Evolutionary conservation across 2,113 vertebrate species (phyloP).

Genomic region (Corythornis madagascariensis): DNA sequence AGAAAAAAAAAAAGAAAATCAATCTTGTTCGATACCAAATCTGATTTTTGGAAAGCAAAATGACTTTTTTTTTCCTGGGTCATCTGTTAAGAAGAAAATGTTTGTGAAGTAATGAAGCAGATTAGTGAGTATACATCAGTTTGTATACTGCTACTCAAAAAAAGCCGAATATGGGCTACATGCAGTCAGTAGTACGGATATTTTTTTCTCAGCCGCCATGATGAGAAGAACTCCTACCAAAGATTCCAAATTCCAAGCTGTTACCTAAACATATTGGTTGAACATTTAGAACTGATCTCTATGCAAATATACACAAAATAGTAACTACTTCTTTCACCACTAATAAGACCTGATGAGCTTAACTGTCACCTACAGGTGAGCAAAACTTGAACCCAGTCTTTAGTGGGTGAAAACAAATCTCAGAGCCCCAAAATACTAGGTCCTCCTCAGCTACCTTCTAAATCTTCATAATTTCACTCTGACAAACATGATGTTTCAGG

Average conservation of each 20-base stretch:
- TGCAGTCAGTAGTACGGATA: not conserved
- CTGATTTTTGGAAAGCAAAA: not conserved
- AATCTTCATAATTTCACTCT: not conserved
- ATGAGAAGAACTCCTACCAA: not conserved
- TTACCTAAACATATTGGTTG: not conserved
- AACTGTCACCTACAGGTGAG: not conserved
- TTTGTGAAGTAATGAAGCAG: not conserved
- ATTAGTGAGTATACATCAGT: not conserved
- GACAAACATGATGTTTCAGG: not conserved
- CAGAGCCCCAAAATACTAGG: not conserved
- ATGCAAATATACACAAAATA: not conserved
- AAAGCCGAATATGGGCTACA: not conserved
- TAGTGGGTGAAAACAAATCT: not conserved
- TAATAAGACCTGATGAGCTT: not conserved
- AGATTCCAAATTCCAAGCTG: not conserved
- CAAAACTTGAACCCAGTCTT: fast-evolving
- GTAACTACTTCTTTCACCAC: too few species aligned
- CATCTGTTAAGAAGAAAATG: not conserved
- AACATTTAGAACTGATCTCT: not conserved
- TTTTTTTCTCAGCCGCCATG: not conserved
- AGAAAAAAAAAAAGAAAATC: not conserved
- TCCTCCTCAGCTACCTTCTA: not conserved
- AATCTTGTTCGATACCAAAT: not conserved
- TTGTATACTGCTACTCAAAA: not conserved
- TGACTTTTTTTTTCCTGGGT: not conserved